Percentiles rank a stretch among this genome's conserved stretches.
phyloP scores from a whole-genome alignment of 2,113 vertebrate genomes.

The Callipepla squamata region DNA sequence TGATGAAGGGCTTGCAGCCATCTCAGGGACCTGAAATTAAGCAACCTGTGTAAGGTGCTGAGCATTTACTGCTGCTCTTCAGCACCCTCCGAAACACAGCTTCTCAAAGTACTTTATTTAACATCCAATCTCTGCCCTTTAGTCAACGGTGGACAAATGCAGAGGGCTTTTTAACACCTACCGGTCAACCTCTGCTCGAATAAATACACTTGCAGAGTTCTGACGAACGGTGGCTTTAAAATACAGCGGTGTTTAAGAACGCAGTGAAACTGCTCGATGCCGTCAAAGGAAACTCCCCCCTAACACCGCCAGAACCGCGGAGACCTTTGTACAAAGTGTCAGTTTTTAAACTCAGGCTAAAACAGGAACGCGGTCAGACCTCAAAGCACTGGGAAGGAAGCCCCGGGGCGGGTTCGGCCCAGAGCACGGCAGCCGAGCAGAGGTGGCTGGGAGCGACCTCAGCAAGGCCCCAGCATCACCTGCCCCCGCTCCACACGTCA shows the following conservation, averaged over 20 bases:
- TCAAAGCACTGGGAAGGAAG: constrained; percentile 6
- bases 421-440: too few species aligned
- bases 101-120: not conserved
- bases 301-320: not conserved
- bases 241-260: not conserved
- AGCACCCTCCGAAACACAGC: not conserved
- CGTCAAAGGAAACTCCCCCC: not conserved
- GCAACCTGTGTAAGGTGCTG: not conserved
- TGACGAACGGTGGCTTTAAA: not conserved
- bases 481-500: constrained; percentile 63
- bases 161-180: not conserved
- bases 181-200: not conserved
- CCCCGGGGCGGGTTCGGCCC: too few species aligned
- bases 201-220: not conserved
- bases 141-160: not conserved
- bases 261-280: not conserved
- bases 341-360: not conserved
- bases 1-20: not conserved
- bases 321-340: not conserved
- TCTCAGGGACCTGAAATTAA: not conserved
- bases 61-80: not conserved
- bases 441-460: not conserved
- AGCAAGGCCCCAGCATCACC: too few species aligned
- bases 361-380: not conserved
- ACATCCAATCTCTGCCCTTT: not conserved